Base-by-base conservation (phyloP, 2,888 invertebrate species). In the Margaritifera margaritifera region DNA sequence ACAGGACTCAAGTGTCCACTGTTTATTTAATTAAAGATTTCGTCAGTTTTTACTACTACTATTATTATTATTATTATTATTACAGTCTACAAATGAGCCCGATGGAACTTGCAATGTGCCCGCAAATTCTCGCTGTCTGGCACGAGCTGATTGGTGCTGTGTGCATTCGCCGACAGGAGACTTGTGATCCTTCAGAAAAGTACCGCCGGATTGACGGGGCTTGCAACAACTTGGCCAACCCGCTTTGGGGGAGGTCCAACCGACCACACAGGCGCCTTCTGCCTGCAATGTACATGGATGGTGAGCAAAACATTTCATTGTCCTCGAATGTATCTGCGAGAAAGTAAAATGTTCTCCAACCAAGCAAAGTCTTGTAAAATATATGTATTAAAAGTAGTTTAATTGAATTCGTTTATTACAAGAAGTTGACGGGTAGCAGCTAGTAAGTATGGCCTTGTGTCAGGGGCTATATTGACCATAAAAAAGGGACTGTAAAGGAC, bases 131-230 rank as follows among this genome's bases (percentile, higher is more conserved):
- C 11, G 52, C 65, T 42, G 67, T 72, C 3, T 80, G 80, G 80
- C 73, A 75, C 24, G 72, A 78, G 55, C 53, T 71, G 18, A 80
- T 80, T 25, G 64, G 70, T 6, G 78, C 78, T 18, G 68, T 68
- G 42, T 80, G 80, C 69, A 66, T 68, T 18, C 75, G 80, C 50
- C 80, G 78, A 22, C 64, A 66, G 42, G 77, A 76, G 3, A 60
- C 71, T 1, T 81, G 81, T 72, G 74, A 81, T 60, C 64, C 60
- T 0, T 62, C 31, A 0, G 65, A 65, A 6, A 69, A 66, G 25
- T 82, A 80, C 67, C 69, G 82, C 3, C 74, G 75, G 11, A 71
- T 74, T 19, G 80, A 82, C 66, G 82, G 82, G 4, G 72, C 79
- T 1, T 82, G 82, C 57, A 82, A 82, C 64, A 82, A 82, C 62